Percentiles rank a stretch among this genome's conserved stretches.
Evolutionary conservation across 2,113 vertebrate genomes (phyloP).

Genomic region (Dromiciops gliroides): DNA sequence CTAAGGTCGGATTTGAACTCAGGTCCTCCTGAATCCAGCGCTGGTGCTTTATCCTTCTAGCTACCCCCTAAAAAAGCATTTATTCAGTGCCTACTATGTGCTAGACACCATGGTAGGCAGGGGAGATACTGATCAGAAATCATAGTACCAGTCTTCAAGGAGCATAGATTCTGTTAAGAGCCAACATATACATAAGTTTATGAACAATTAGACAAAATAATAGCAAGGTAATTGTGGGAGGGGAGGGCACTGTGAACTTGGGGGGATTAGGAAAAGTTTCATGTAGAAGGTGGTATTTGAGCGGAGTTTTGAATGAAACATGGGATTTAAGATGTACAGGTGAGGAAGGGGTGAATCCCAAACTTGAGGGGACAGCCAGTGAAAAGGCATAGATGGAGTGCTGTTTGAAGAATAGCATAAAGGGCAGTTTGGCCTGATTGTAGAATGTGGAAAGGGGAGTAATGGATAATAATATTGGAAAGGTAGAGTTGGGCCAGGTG

Average conservation of each 20-base stretch:
- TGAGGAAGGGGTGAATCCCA: not conserved
- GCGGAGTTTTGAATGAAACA: not conserved
- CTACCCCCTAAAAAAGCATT: too few species aligned
- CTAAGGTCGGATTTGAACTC: too few species aligned
- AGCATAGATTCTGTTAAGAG: not conserved
- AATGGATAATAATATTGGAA: not conserved
- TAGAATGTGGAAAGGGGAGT: not conserved
- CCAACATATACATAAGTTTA: not conserved
- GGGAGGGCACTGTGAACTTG: not conserved
- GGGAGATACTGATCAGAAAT: not conserved
- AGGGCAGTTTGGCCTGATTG: not conserved
- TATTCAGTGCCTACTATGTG: not conserved
- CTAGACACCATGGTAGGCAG: too few species aligned
- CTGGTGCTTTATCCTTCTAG: too few species aligned
- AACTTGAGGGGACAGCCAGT: not conserved
- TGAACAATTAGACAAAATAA: not conserved
- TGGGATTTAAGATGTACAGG: not conserved
- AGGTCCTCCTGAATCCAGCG: too few species aligned
- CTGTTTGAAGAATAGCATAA: not conserved
- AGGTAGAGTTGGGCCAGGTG: not conserved
- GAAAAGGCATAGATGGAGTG: not conserved
- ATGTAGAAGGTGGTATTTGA: not conserved
- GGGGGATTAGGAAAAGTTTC: not conserved
- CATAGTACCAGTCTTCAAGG: not conserved
- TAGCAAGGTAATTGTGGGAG: not conserved